Base-by-base conservation (phyloP, 2,888 invertebrate genomes). In the Synanthedon andrenaeformis region DNA sequence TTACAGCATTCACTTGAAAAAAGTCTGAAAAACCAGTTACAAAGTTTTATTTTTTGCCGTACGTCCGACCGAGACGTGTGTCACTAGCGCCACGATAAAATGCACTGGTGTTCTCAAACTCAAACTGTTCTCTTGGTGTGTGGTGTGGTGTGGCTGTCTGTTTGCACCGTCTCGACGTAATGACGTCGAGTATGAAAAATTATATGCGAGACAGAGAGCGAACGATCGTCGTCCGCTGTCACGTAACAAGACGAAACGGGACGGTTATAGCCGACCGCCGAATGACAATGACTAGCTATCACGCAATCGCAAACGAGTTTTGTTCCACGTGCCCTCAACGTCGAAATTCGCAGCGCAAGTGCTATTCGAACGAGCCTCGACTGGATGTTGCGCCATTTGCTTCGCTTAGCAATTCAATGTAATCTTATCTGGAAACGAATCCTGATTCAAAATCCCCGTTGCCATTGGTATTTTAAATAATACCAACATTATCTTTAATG, bases 61-160 rank as follows among this genome's bases (percentile, higher is more conserved):
- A 60, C 62, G 69, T 68, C 65, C 67, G 64, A 58, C 59, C 57
- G 57, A 62, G 58, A 59, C 62, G 65, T 72, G 66, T 68, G 65
- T 59, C 62, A 60, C 66, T 58, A 52, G 53, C 54, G 55, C 61
- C 65, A 66, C 67, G 58, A 61, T 59, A 62, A 62, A 59, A 54
- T 56, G 59, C 54, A 62, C 64, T n/a, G n/a, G n/a, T n/a, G n/a
- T n/a, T n/a, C n/a, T n/a, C n/a, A n/a, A n/a, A n/a, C n/a, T n/a
- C n/a, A n/a, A n/a, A n/a, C n/a, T 64, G 60, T n/a, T 42, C 4
- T n/a, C 12, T n/a, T 42, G 42, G 42, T 19, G 17, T 1, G 2
- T 19, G 19, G 19, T 19, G 19, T 19, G 19, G 19, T 19, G 5
- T 28, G 5, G 1, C 28, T 28, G 28, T 28, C 28, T 28, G 28